Evolutionary conservation across 2,113 vertebrate species (phyloP), one percentile per base, ranked within the genome.

Genomic region (Nansenia antarctica): DNA sequence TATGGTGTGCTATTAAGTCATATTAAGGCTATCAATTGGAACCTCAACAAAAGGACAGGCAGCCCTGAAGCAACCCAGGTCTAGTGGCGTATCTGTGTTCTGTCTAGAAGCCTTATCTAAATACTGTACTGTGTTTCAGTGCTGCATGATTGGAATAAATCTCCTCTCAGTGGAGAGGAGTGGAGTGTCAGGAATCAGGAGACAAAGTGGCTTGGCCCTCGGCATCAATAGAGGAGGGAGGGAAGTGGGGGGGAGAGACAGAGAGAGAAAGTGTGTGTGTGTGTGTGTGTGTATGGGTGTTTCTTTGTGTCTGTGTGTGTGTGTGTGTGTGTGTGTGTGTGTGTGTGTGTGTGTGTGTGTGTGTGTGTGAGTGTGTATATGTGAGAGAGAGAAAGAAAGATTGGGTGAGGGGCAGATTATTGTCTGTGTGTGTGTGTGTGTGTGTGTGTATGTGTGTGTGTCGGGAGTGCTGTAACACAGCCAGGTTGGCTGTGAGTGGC

Each of bases 301-400:
- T n/a, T n/a, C n/a, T n/a, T n/a, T n/a, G n/a, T 22, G 47, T 4
- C 1, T 14, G 45, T 22, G 61, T n/a, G 18, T 39, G 9, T 5
- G 59, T 18, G 42, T 70, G 26, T 5, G 14, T 45, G 42, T 15
- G 1, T 15, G 35, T 37, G 35, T 37, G 35, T 37, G 35, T 37
- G 35, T 37, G 42, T 45, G 42, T 45, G 15, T 45, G n/a, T 62
- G 59, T 66, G 57, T 71, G 65, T 45, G 26, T 14, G 30, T n/a
- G 1, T 3, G 47, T 18, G 3, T 52, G 47, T 3, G 47, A 31
- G 9, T 52, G 47, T 31, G 47, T 3, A 5, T 53, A 1, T 4
- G 49, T 15, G 35, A 20, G 47, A 47, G n/a, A n/a, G n/a, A n/a
- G n/a, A n/a, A n/a, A n/a, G n/a, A n/a, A n/a, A 2, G 52, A 52